Conservation (phyloP, 1,140 invertebrate species). For the Caenorhabditis tropicalis region DNA sequence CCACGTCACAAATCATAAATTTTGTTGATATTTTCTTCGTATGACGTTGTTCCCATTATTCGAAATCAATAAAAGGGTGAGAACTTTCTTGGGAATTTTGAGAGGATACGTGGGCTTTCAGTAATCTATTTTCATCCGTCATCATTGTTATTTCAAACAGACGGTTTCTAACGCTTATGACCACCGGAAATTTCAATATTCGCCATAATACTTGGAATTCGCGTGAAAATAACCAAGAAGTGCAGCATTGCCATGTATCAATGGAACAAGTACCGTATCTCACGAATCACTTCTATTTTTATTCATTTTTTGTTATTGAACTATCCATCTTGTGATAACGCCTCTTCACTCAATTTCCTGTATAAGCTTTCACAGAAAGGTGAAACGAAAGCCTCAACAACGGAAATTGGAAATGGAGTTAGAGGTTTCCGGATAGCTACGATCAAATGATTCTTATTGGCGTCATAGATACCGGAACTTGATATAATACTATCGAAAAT, state of each 20-base stretch:
- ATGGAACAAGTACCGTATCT: not conserved
- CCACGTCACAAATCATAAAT: not conserved
- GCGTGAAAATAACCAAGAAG: too few relatives aligned
- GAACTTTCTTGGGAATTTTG: not conserved
- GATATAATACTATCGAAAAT: not conserved
- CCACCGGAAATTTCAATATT: not conserved
- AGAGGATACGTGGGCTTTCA: not conserved
- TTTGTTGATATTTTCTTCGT: not conserved
- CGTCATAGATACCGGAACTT: not conserved
- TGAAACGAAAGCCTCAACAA: not conserved
- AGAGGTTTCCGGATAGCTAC: not conserved
- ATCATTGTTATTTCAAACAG: not conserved
- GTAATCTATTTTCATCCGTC: not conserved
- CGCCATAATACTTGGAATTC: too few relatives aligned
- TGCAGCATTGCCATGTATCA: too few relatives aligned
- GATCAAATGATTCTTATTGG: not conserved
- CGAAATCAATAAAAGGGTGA: not conserved
- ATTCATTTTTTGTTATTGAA: not conserved
- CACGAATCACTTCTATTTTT: not conserved
- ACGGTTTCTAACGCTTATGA: not conserved
- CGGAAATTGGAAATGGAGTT: slow-evolving; percentile 15
- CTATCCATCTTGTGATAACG: not conserved
- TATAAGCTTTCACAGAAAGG: not conserved
- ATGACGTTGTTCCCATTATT: not conserved
- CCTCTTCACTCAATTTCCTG: slow-evolving; percentile 37